Conservation (phyloP, 1,140 invertebrate species). For the Hycleus cichorii region DNA sequence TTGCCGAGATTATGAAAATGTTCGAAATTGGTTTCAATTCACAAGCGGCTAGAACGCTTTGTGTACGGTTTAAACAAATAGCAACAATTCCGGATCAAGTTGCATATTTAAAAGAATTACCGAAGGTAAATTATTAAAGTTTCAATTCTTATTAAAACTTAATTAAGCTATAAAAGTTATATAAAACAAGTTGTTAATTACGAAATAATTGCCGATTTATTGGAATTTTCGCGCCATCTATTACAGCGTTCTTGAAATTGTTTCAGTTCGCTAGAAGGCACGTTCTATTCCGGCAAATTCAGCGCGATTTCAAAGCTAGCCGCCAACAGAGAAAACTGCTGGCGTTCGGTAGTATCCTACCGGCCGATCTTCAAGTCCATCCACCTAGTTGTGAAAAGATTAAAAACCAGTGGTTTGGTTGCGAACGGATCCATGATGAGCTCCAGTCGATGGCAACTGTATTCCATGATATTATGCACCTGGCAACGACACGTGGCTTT, state of each 20-base stretch:
- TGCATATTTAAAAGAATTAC: slow-evolving; percentile 38
- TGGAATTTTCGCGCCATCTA: background rate
- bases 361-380: slow-evolving; percentile 43
- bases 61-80: slow-evolving; percentile 42
- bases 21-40: slow-evolving; percentile 52
- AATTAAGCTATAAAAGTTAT: too few species aligned
- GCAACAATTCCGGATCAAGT: slow-evolving; percentile 43
- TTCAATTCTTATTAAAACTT: background rate
- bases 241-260: slow-evolving; percentile 3
- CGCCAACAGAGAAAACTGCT: slow-evolving; percentile 35
- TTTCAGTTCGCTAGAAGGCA: slow-evolving; percentile 35
- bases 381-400: slow-evolving; percentile 45
- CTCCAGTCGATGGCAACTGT: slow-evolving; percentile 50
- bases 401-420: slow-evolving; percentile 41
- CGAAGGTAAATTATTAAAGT: slow-evolving; percentile 33
- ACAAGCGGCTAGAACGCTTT: slow-evolving; percentile 45
- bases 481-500: slow-evolving; percentile 31
- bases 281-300: slow-evolving; percentile 41
- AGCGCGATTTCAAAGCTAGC: slow-evolving; percentile 44
- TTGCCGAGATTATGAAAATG: slow-evolving; percentile 45
- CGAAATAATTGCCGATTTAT: too few species aligned
- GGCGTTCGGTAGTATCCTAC: slow-evolving; percentile 47
- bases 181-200: too few species aligned
- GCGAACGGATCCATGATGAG: slow-evolving; percentile 45
- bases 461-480: slow-evolving; percentile 48